Evolutionary conservation across 2,797 vertebrate genomes (phyloP).

Genomic region (Centropyge bicolor): DNA sequence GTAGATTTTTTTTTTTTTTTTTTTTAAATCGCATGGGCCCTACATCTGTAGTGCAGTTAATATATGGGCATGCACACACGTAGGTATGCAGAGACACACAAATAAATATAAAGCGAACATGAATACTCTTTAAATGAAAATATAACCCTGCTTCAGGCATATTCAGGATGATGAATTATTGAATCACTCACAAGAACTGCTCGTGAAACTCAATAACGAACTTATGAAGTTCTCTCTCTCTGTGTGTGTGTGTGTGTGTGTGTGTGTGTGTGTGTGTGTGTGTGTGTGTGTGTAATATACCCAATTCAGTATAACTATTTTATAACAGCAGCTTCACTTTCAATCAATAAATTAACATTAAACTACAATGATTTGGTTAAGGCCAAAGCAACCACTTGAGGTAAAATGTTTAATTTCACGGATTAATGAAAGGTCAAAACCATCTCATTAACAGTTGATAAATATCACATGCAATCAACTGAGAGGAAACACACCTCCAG

Average conservation of each 20-base stretch:
- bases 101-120: conserved; percentile 20
- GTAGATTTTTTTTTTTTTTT: no score
- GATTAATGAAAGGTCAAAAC: conserved; percentile 70
- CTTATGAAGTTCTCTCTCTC: no score
- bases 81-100: conserved; percentile 19
- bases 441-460: conserved; percentile 73
- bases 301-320: conserved; percentile 27
- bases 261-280: conserved; percentile 1
- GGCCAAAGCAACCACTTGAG: conserved; percentile 61
- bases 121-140: conserved; percentile 35
- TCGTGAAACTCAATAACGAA: conserved; percentile 30
- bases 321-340: conserved; percentile 34
- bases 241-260: conserved; percentile 4
- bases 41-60: conserved; percentile 9
- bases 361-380: conserved; percentile 59
- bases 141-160: conserved; percentile 45
- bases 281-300: conserved; percentile 16
- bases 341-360: conserved; percentile 46
- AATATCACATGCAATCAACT: conserved; percentile 76
- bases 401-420: conserved; percentile 65
- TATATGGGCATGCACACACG: neutral
- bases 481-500: conserved; percentile 37
- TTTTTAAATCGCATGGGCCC: conserved; percentile 13
- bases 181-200: conserved; percentile 33
- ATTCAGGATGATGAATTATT: conserved; percentile 54